A percentile compares a stretch with the other conserved stretches of the same genome.
Conservation (phyloP, 2,113 vertebrate genomes). For the Pelodiscus sinensis region DNA sequence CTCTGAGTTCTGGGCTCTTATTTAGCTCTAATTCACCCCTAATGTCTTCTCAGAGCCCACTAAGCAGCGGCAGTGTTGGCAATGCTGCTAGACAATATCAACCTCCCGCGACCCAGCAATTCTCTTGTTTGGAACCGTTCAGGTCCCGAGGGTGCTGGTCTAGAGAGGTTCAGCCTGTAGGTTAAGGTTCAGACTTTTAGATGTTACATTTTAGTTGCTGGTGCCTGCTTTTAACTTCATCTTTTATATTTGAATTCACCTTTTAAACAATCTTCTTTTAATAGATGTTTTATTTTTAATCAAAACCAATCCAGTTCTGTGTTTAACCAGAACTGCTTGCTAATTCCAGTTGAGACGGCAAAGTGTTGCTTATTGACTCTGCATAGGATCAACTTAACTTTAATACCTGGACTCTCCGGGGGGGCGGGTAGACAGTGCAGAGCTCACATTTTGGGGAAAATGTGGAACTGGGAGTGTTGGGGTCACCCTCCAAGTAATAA, state of each 20-base stretch:
- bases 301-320: neutral
- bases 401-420: neutral
- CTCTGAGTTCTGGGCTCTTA: too few relatives aligned
- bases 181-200: neutral
- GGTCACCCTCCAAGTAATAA: neutral
- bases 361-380: neutral
- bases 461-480: neutral
- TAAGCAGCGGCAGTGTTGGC: too few relatives aligned
- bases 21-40: too few relatives aligned
- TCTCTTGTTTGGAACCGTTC: too few relatives aligned
- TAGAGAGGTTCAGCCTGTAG: neutral
- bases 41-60: too few relatives aligned
- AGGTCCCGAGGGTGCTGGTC: too few relatives aligned
- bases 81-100: too few relatives aligned
- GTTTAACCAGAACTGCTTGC: neutral
- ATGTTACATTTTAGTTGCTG: neutral
- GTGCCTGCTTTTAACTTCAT: neutral
- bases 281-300: neutral
- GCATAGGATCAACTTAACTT: neutral
- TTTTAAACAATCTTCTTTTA: neutral
- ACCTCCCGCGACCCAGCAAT: too few relatives aligned
- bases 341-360: neutral
- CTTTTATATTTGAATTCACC: neutral
- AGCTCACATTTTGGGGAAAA: neutral
- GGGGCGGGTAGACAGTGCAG: neutral